These are phyloP conservation scores for Nanger granti DNA, from an alignment of 2,113 vertebrate species.

Conservation along the genomic window DNA sequence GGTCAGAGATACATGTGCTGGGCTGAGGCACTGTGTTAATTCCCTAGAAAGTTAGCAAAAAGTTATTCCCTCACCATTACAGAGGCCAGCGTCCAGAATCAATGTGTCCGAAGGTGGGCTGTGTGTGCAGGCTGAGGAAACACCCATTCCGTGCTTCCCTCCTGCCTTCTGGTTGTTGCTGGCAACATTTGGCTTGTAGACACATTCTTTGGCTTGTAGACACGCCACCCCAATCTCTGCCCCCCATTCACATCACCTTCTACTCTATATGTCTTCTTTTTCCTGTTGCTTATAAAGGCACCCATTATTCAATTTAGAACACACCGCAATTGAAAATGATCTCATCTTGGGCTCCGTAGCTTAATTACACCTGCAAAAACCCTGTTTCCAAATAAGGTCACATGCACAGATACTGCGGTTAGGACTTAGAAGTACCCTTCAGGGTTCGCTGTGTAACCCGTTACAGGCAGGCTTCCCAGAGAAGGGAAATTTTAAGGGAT, in stretches of 20 bases:
- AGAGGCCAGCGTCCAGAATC: background rate
- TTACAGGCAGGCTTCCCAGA: background rate
- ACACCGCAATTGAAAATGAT: background rate
- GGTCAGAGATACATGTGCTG: background rate
- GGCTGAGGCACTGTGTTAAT: background rate
- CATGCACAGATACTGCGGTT: background rate
- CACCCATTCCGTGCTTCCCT: accelerated
- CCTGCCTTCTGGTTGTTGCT: accelerated
- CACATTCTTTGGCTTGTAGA: background rate
- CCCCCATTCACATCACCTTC: background rate
- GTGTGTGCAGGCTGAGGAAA: background rate
- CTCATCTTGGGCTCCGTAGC: background rate
- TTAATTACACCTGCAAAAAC: background rate
- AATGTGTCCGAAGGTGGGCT: background rate
- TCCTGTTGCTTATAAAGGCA: background rate
- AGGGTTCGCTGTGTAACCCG: background rate
- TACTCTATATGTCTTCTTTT: background rate
- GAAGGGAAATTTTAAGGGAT: background rate
- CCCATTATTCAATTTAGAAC: background rate
- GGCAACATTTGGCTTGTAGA: background rate
- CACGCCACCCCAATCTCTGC: background rate
- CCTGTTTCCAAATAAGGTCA: background rate
- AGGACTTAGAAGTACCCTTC: background rate
- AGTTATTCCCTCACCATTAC: background rate
- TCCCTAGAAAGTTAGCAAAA: background rate